Evolutionary conservation across 2,888 invertebrate genomes (phyloP).

Genomic region (Leptarthrus brevirostris): DNA sequence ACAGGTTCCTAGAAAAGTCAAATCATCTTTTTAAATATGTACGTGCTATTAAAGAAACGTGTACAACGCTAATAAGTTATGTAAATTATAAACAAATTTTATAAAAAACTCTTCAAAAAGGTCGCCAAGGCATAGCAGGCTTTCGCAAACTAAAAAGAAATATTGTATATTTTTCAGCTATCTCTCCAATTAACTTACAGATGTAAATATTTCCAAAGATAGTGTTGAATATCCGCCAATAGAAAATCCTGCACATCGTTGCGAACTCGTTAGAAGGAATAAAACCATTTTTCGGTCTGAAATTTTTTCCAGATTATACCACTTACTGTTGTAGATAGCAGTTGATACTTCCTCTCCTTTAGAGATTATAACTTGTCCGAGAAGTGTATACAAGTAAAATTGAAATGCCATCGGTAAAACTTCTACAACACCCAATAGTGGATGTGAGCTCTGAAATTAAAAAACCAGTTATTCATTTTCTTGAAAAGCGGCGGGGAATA

Average conservation of each 20-base stretch:
- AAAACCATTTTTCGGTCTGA: conserved; percentile 23
- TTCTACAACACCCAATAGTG: background rate
- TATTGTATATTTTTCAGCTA: too few relatives aligned
- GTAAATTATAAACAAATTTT: too few relatives aligned
- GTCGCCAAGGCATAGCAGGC: conserved; percentile 19
- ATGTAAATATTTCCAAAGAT: background rate
- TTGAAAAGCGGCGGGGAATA: too few relatives aligned
- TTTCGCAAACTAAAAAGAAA: background rate
- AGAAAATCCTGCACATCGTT: conserved; percentile 6
- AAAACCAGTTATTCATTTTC: too few relatives aligned
- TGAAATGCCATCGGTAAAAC: background rate
- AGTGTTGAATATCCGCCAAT: conserved; percentile 4
- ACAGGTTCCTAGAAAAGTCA: too few relatives aligned
- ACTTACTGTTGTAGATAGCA: conserved; percentile 13
- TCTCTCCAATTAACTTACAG: background rate
- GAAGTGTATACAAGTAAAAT: background rate
- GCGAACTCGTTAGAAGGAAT: background rate
- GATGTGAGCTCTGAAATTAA: background rate
- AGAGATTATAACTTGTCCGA: background rate
- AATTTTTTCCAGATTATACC: background rate
- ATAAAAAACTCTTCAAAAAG: background rate
- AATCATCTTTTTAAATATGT: too few relatives aligned
- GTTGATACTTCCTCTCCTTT: background rate
- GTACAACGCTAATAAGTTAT: too few relatives aligned
- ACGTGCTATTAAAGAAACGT: too few relatives aligned